phyloP scores from a whole-genome alignment of 2,888 invertebrate species.

The Shargacucullia verbasci region DNA sequence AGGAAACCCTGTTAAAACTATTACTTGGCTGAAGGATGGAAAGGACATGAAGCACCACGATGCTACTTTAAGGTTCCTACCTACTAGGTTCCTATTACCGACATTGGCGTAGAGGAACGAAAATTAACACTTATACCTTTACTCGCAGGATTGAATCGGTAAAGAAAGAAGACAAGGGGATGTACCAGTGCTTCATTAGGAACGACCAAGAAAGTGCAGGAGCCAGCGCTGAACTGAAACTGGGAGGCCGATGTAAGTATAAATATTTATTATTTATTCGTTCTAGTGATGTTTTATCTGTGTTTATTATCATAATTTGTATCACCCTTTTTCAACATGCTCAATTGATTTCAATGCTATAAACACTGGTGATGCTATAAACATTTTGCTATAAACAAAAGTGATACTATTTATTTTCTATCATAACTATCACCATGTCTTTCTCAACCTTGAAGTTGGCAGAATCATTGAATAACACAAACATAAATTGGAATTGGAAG shows the following conservation, averaged over 20 bases:
- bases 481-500: no score
- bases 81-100: slow-evolving; percentile 56
- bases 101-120: not conserved
- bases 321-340: no score
- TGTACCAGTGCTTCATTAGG: slow-evolving; percentile 98
- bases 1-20: slow-evolving; percentile 96
- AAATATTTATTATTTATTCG: no score
- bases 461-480: no score
- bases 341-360: no score
- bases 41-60: slow-evolving; percentile 95
- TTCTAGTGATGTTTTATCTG: no score
- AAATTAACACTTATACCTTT: not conserved
- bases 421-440: no score
- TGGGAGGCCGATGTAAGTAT: slow-evolving; percentile 95
- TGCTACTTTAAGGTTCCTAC: slow-evolving; percentile 92
- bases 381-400: no score
- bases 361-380: no score
- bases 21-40: slow-evolving; percentile 98
- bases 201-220: slow-evolving; percentile 98
- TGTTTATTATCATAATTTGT: no score
- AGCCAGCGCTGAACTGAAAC: slow-evolving; percentile 96
- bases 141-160: slow-evolving; percentile 94
- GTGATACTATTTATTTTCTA: no score
- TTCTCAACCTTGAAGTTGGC: no score
- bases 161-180: slow-evolving; percentile 98